Conservation (phyloP, 2,888 invertebrate genomes). For the Lypha dubia region DNA sequence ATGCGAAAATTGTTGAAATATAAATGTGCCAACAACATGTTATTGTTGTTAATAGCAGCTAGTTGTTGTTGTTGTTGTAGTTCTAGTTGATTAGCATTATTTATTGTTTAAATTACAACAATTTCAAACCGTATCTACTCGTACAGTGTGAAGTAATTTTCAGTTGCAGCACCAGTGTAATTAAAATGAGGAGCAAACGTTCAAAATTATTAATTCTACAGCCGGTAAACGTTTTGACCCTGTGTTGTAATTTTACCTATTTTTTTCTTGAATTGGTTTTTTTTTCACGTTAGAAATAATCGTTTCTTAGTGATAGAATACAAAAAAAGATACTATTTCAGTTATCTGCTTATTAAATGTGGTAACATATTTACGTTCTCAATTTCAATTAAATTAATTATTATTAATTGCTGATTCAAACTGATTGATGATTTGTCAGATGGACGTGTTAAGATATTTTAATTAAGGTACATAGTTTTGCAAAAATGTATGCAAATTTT, state of each 20-base stretch:
- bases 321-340: no score
- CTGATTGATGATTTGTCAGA: constrained; percentile 54
- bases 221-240: constrained; percentile 70
- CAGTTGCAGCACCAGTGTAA: constrained; percentile 31
- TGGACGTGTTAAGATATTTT: constrained; percentile 39
- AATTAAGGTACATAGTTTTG: constrained; percentile 1
- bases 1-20: constrained; percentile 80
- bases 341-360: constrained; percentile 42
- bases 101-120: constrained; percentile 59
- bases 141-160: constrained; percentile 37
- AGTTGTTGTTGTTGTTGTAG: constrained; percentile 43
- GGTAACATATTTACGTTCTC: constrained; percentile 40
- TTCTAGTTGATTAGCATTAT: constrained; percentile 45
- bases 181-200: constrained; percentile 66
- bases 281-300: constrained; percentile 3
- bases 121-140: constrained; percentile 21
- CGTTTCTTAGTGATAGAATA: constrained; percentile 4
- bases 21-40: constrained; percentile 70
- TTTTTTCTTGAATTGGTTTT: not conserved
- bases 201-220: constrained; percentile 57
- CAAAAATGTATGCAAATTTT: not conserved
- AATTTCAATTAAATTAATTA: constrained; percentile 41
- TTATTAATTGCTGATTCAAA: constrained; percentile 60
- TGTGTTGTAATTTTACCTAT: constrained; percentile 27
- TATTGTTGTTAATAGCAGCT: constrained; percentile 47